Percentiles rank a stretch among this genome's conserved stretches.
Conservation (phyloP, 2,888 invertebrate genomes). For the Hypomecis atomaria region DNA sequence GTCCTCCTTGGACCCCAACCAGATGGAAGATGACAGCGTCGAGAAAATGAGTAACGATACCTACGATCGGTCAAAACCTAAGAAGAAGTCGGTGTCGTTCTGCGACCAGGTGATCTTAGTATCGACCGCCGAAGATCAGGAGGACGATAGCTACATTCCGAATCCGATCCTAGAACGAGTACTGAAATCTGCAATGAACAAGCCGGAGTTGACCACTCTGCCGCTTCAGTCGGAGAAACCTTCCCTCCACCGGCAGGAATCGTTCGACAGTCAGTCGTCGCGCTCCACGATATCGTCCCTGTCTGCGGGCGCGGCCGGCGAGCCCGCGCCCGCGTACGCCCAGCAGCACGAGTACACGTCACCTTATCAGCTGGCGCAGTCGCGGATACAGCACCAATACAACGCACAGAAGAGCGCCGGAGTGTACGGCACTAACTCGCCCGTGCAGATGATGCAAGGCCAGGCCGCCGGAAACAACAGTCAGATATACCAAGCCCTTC, state of each 20-base stretch:
- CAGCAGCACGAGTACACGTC: slow-evolving; percentile 71
- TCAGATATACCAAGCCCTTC: slow-evolving; percentile 73
- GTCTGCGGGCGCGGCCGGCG: slow-evolving; percentile 74
- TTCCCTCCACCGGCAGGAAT: slow-evolving; percentile 78
- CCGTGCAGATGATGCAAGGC: slow-evolving; percentile 56
- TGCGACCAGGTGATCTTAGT: slow-evolving; percentile 97
- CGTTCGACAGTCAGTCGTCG: slow-evolving; percentile 81
- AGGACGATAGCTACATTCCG: slow-evolving; percentile 95
- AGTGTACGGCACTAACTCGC: slow-evolving; percentile 64
- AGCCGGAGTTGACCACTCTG: slow-evolving; percentile 86
- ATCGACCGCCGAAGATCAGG: slow-evolving; percentile 96
- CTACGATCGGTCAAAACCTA: slow-evolving; percentile 86
- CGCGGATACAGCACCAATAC: slow-evolving; percentile 68
- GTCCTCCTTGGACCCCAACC: slow-evolving; percentile 75
- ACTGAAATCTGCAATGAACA: slow-evolving; percentile 91
- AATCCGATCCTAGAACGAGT: slow-evolving; percentile 96
- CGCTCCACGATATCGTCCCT: slow-evolving; percentile 79
- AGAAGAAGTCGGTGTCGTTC: slow-evolving; percentile 97
- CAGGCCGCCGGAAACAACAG: slow-evolving; percentile 56
- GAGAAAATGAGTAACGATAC: slow-evolving; percentile 68
- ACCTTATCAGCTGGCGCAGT: slow-evolving; percentile 68
- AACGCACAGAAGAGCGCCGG: slow-evolving; percentile 66
- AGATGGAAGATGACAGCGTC: slow-evolving; percentile 70
- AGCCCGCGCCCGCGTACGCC: slow-evolving; percentile 69
- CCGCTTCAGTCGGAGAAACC: slow-evolving; percentile 79